Conservation (phyloP, 2,113 vertebrate genomes). For the Sylvilagus bachmani region DNA sequence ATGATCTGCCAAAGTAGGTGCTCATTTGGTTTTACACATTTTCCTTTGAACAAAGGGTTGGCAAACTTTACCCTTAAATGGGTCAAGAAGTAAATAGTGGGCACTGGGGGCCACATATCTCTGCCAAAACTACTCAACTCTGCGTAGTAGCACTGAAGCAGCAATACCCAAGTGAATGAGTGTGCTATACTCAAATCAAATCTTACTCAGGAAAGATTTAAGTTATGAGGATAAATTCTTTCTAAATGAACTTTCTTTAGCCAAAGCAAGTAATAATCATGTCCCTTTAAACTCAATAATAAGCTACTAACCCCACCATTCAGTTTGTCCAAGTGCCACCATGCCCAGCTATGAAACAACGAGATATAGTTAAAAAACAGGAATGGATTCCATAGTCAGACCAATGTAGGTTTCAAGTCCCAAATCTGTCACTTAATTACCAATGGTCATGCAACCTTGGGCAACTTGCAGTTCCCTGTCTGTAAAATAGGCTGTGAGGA, state of each 20-base stretch:
- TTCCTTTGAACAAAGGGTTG: constrained; percentile 37
- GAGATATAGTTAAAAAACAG: not conserved
- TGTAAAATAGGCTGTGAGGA: not conserved
- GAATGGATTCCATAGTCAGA: not conserved
- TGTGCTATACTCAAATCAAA: not conserved
- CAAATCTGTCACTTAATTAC: not conserved
- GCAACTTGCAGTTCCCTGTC: not conserved
- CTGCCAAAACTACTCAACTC: not conserved
- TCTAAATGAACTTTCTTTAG: constrained; percentile 57
- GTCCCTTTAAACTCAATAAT: not conserved
- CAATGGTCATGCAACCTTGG: not conserved
- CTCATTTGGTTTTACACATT: constrained; percentile 7
- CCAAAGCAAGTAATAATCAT: constrained; percentile 38
- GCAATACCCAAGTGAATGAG: not conserved
- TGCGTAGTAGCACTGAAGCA: not conserved
- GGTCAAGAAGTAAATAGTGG: not conserved
- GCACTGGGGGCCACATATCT: not conserved
- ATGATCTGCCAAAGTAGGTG: not conserved
- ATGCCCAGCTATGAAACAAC: not conserved
- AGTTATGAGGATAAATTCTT: constrained; percentile 40
- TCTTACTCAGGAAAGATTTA: constrained; percentile 49
- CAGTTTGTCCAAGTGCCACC: constrained; percentile 8
- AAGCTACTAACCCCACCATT: constrained; percentile 11
- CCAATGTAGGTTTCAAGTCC: constrained; percentile 28
- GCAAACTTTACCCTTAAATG: not conserved